Evolutionary conservation across 2,888 invertebrate genomes (phyloP).

Genomic region (Eupelmus urozonus): DNA sequence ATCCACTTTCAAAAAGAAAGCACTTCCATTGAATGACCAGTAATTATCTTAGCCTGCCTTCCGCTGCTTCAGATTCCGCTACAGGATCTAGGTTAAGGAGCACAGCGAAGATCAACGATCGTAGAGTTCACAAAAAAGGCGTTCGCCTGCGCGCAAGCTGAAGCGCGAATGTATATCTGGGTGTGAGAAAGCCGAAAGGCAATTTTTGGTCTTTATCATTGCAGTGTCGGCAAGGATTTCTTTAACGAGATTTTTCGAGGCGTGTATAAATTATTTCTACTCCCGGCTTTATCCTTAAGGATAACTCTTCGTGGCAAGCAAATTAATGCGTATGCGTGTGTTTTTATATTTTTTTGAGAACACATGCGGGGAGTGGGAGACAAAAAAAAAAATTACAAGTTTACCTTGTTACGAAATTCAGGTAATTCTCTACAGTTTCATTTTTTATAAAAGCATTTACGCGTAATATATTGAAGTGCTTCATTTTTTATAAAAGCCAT

Average conservation of each 20-base stretch:
- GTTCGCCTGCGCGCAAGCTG: too few relatives aligned
- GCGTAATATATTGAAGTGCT: constrained; percentile 4
- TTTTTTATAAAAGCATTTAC: constrained; percentile 16
- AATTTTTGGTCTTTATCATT: constrained; percentile 8
- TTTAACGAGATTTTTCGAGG: constrained; percentile 27
- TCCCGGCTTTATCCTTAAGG: constrained; percentile 5
- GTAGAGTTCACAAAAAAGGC: constrained; percentile 2
- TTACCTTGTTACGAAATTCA: constrained; percentile 20
- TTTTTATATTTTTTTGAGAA: neutral
- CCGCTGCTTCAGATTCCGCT: neutral
- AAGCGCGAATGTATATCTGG: neutral
- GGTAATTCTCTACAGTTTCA: constrained; percentile 5
- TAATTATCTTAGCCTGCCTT: too few relatives aligned
- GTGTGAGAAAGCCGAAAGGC: constrained; percentile 9
- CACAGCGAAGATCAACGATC: constrained; percentile 16
- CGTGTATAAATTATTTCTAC: constrained; percentile 24
- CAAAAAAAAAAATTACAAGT: constrained; percentile 8
- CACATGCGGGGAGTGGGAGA: neutral
- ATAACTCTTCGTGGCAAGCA: neutral
- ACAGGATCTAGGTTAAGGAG: constrained; percentile 16
- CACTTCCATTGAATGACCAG: too few relatives aligned
- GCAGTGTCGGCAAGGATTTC: constrained; percentile 28
- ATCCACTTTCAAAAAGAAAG: constrained; percentile 2
- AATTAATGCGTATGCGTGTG: constrained; percentile 5
- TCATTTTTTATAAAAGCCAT: constrained; percentile 25